phyloP scores from a whole-genome alignment of 1,140 invertebrate species.

The Elymnias hypermnestra region DNA sequence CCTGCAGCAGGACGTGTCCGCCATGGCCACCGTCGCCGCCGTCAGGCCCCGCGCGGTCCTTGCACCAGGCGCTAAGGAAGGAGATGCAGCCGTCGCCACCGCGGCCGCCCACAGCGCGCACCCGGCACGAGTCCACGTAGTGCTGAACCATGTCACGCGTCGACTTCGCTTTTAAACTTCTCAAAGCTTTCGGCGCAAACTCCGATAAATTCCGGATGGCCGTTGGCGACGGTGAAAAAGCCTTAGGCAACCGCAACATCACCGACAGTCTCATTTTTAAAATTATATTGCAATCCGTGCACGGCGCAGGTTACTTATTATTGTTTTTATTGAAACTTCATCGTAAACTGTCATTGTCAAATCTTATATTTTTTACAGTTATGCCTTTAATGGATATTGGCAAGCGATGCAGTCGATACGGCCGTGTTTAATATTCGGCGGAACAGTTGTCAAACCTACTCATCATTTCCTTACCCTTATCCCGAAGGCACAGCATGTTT shows the following conservation, averaged over 20 bases:
- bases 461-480: too few species aligned
- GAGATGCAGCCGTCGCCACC: conserved; percentile 95
- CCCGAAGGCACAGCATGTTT: too few species aligned
- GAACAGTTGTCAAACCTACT: too few species aligned
- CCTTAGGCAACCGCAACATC: conserved; percentile 30
- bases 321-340: too few species aligned
- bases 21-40: conserved; percentile 98
- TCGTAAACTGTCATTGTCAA: too few species aligned
- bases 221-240: conserved; percentile 17
- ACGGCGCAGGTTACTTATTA: too few species aligned
- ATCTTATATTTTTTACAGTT: too few species aligned
- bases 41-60: conserved; percentile 94
- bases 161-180: conserved; percentile 61
- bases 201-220: conserved; percentile 28
- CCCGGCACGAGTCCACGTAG: conserved; percentile 82
- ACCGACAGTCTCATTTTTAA: conserved; percentile 37
- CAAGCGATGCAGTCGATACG: too few species aligned
- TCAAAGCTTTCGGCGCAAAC: conserved; percentile 43
- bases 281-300: too few species aligned
- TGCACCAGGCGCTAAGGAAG: conserved; percentile 84
- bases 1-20: conserved; percentile 93
- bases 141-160: conserved; percentile 67
- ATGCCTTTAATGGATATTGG: too few species aligned
- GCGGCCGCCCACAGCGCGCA: conserved; percentile 85
- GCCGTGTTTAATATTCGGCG: too few species aligned